Evolutionary conservation across 1,140 invertebrate species (phyloP).

Genomic region (Tribolium castaneum): DNA sequence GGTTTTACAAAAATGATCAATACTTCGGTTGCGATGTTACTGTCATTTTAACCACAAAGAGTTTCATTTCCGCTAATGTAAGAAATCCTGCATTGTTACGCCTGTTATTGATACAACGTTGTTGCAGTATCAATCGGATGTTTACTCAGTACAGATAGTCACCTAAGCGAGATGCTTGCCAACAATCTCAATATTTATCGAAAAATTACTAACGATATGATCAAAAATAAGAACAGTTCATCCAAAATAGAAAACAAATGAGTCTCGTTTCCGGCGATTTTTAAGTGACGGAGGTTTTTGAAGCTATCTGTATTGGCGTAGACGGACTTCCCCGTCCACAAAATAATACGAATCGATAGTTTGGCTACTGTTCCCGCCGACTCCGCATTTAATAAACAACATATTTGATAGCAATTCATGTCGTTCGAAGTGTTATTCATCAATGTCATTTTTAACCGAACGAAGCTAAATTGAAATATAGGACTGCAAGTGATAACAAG

Average conservation of each 20-base stretch:
- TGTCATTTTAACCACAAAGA: background rate
- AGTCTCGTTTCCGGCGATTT: background rate
- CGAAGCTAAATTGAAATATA: background rate
- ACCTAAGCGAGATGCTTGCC: background rate
- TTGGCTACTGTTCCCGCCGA: background rate
- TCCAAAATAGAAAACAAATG: background rate
- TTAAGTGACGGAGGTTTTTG: background rate
- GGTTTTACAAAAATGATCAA: slow-evolving; percentile 4
- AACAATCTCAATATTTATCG: background rate
- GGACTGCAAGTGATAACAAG: background rate
- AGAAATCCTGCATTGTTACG: background rate
- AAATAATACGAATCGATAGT: background rate
- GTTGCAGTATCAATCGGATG: background rate
- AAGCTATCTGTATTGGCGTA: background rate
- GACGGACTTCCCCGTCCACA: background rate
- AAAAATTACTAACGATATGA: no score
- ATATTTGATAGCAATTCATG: background rate
- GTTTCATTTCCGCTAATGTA: background rate
- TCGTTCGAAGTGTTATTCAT: background rate
- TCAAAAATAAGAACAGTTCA: no score
- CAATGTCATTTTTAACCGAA: background rate
- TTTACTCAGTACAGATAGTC: background rate
- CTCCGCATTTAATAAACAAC: background rate
- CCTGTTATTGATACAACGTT: background rate
- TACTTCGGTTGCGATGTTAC: background rate